These are phyloP conservation scores for Drosophila sp. DNA, from an alignment of 1,140 invertebrate genomes.

Conservation along the genomic window DNA sequence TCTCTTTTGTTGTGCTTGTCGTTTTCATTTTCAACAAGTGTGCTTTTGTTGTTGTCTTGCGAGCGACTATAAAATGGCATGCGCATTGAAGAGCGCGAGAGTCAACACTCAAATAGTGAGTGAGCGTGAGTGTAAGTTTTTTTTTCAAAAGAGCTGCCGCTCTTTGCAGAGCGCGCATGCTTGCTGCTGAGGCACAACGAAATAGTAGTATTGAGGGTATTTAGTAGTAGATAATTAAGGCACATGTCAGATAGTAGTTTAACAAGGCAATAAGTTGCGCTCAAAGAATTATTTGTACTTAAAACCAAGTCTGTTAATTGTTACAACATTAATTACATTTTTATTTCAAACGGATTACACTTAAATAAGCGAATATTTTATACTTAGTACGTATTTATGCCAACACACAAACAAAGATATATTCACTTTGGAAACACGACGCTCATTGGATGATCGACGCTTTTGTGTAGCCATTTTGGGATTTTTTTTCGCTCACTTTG, in stretches of 20 bases:
- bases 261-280: neutral
- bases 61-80: constrained; percentile 50
- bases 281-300: neutral
- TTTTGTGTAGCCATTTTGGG: constrained; percentile 77
- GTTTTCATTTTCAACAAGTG: constrained; percentile 84
- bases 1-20: constrained; percentile 48
- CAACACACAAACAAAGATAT: neutral
- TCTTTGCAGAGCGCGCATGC: constrained; percentile 77
- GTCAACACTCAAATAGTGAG: constrained; percentile 16
- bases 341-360: neutral
- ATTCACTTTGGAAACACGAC: constrained; percentile 36
- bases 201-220: constrained; percentile 52
- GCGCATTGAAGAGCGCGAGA: constrained; percentile 45
- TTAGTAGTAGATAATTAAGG: constrained; percentile 61
- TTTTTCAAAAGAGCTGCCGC: constrained; percentile 11
- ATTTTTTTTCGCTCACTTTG: constrained; percentile 55
- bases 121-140: neutral
- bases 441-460: constrained; percentile 75
- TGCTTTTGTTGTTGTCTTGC: constrained; percentile 77
- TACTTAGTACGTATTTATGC: constrained; percentile 15
- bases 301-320: neutral
- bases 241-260: constrained; percentile 11
- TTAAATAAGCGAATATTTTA: constrained; percentile 1
- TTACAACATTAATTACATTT: no score
- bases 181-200: constrained; percentile 47